These are phyloP conservation scores for Melanostigma gelatinosum DNA, from an alignment of 2,113 vertebrate genomes.

Conservation along the genomic window DNA sequence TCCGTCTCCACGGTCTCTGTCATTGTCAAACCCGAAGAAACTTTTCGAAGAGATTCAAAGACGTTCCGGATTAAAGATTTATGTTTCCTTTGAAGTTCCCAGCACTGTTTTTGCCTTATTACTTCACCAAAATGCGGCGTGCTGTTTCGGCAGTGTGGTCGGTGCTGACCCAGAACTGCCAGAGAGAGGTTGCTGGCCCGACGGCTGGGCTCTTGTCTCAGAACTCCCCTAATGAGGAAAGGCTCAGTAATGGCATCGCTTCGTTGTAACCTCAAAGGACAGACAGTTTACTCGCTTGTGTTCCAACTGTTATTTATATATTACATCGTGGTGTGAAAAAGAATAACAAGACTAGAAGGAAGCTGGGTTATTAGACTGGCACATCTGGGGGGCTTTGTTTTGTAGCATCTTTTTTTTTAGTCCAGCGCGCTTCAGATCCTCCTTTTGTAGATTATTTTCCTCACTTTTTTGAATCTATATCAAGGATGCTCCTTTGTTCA, in stretches of 20 bases:
- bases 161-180: slow-evolving; percentile 79
- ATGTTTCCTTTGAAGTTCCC: slow-evolving; percentile 77
- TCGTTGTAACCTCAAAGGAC: slow-evolving; percentile 59
- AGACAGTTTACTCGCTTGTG: slow-evolving; percentile 39
- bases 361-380: slow-evolving; percentile 31
- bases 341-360: background rate
- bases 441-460: slow-evolving; percentile 30
- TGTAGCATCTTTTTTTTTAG: slow-evolving; percentile 36
- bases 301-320: slow-evolving; percentile 45
- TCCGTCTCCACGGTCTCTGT: slow-evolving; percentile 53
- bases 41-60: slow-evolving; percentile 67
- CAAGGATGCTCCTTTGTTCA: slow-evolving; percentile 46
- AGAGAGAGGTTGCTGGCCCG: slow-evolving; percentile 53
- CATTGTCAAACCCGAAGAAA: slow-evolving; percentile 70
- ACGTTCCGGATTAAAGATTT: slow-evolving; percentile 78
- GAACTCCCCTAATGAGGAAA: slow-evolving; percentile 63
- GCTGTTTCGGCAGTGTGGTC: slow-evolving; percentile 56
- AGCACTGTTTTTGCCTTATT: slow-evolving; percentile 64
- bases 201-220: slow-evolving; percentile 31
- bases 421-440: slow-evolving; percentile 18
- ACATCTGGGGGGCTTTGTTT: slow-evolving; percentile 46
- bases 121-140: slow-evolving; percentile 60
- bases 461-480: slow-evolving; percentile 24
- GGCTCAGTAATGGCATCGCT: slow-evolving; percentile 53
- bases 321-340: slow-evolving; percentile 28